A percentile compares a stretch with the other conserved stretches of the same genome.
Evolutionary conservation across 2,888 invertebrate species (phyloP).

Genomic region (Plebejus argus): DNA sequence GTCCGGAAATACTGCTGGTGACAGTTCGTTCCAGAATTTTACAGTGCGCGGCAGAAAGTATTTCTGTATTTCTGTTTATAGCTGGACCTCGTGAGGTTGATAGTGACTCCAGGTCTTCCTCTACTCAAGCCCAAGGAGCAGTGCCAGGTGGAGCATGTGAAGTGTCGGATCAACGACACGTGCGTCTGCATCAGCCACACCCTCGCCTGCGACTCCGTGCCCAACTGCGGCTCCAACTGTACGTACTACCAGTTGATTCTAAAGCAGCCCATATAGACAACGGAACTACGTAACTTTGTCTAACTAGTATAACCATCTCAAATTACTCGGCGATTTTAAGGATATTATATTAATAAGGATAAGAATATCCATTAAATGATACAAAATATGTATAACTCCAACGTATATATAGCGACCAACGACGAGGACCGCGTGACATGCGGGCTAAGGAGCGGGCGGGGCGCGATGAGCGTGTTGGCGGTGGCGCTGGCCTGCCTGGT

Average conservation of each 20-base stretch:
- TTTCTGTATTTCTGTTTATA: slow-evolving; percentile 46
- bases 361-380: too few species aligned
- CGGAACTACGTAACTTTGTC: too few species aligned
- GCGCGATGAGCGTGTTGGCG: slow-evolving; percentile 54
- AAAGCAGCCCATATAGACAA: too few species aligned
- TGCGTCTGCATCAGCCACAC: slow-evolving; percentile 66
- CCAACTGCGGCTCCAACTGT: slow-evolving; percentile 71
- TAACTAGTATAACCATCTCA: too few species aligned
- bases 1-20: too few species aligned
- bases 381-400: background rate
- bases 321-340: too few species aligned
- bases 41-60: too few species aligned
- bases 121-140: slow-evolving; percentile 46
- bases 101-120: slow-evolving; percentile 60
- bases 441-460: too few species aligned
- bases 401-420: slow-evolving; percentile 58
- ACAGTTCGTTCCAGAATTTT: too few species aligned
- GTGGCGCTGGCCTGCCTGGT: slow-evolving; percentile 63
- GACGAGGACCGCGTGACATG: slow-evolving; percentile 63
- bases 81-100: slow-evolving; percentile 60
- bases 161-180: slow-evolving; percentile 66
- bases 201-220: slow-evolving; percentile 67
- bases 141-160: slow-evolving; percentile 54
- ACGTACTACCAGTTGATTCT: background rate
- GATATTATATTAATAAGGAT: too few species aligned